phyloP scores from a whole-genome alignment of 2,888 invertebrate species.

The Xylophagus ater region DNA sequence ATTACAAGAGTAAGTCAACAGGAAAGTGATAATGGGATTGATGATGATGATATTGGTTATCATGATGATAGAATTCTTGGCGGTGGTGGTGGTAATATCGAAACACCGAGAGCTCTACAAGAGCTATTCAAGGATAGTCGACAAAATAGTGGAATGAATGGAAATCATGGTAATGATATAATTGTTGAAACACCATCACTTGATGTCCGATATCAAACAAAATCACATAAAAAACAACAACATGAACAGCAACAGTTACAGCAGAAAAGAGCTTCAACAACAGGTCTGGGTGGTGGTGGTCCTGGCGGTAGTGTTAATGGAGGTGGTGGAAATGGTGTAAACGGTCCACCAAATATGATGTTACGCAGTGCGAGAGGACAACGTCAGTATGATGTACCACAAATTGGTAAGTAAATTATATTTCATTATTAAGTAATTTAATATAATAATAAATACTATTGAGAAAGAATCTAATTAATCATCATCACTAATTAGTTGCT shows the following conservation, averaged over 20 bases:
- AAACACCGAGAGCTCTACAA: conserved; percentile 10
- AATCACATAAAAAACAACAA: conserved; percentile 27
- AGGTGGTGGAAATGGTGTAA: conserved; percentile 16
- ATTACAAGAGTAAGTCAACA: no score
- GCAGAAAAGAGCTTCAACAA: conserved; percentile 12
- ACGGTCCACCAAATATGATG: conserved; percentile 41
- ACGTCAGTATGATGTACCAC: conserved; percentile 73
- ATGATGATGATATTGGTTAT: neutral
- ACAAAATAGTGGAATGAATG: neutral
- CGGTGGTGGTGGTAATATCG: conserved; percentile 5
- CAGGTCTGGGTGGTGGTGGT: conserved; percentile 24
- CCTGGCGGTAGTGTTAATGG: conserved; percentile 15
- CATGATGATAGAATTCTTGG: no score
- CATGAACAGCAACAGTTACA: conserved; percentile 16
- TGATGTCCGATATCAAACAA: conserved; percentile 30
- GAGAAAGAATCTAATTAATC: no score
- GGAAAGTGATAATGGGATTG: no score
- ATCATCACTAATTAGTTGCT: neutral
- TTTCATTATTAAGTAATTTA: no score
- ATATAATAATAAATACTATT: no score
- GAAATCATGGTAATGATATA: no score
- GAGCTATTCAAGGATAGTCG: conserved; percentile 9
- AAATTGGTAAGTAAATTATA: conserved; percentile 77
- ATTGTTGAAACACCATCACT: conserved; percentile 16
- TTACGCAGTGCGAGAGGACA: conserved; percentile 62